Evolutionary conservation across 2,888 invertebrate genomes (phyloP).

Genomic region (Prenolepis imparis): DNA sequence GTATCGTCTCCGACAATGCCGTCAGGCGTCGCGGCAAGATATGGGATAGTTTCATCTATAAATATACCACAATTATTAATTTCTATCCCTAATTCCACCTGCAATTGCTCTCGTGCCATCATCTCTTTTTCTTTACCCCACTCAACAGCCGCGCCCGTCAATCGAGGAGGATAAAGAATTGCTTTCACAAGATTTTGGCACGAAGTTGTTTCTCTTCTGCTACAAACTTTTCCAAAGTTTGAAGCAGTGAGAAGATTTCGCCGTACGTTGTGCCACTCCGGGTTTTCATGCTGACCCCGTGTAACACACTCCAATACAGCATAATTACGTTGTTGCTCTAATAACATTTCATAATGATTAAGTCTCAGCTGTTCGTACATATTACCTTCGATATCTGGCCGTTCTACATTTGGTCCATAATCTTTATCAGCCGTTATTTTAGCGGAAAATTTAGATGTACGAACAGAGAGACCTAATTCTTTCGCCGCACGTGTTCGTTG

Average conservation of each 20-base stretch:
- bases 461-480: conserved; percentile 12
- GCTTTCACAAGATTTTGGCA: background rate
- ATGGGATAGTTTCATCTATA: background rate
- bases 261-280: background rate
- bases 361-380: background rate
- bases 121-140: conserved; percentile 15
- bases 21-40: background rate
- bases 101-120: background rate
- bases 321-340: background rate
- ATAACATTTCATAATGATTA: background rate
- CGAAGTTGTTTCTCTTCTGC: conserved; percentile 8
- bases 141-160: background rate
- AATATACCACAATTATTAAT: background rate
- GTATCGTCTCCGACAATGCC: background rate
- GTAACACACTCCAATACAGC: background rate
- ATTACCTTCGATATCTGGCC: background rate
- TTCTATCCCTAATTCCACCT: background rate
- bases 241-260: no score
- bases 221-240: background rate
- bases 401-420: background rate
- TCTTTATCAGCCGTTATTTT: background rate
- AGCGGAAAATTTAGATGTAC: background rate
- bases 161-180: background rate
- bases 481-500: background rate
- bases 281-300: background rate